phyloP scores from a whole-genome alignment of 2,113 vertebrate species.

The Tupaia chinensis region DNA sequence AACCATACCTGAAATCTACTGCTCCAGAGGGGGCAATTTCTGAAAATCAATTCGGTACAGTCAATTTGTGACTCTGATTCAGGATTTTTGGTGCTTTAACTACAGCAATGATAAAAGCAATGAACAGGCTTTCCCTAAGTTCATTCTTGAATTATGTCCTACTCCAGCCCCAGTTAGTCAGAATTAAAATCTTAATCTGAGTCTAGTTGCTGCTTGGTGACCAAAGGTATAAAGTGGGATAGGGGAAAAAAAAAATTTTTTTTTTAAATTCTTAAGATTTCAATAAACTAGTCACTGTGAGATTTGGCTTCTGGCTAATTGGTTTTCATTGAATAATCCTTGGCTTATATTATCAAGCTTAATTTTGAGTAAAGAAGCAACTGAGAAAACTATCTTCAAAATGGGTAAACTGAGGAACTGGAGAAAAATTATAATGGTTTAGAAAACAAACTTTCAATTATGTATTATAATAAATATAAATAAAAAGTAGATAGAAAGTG shows the following conservation, averaged over 20 bases:
- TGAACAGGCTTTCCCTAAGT: not conserved
- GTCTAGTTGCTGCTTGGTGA: not conserved
- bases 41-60: not conserved
- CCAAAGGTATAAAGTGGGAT: not conserved
- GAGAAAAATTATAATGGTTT: slow-evolving; percentile 1
- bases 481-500: not conserved
- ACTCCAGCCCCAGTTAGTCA: not conserved
- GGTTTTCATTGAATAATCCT: not conserved
- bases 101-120: not conserved
- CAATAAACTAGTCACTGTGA: not conserved
- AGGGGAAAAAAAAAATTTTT: not conserved
- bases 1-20: not conserved
- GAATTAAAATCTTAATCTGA: not conserved
- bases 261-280: not conserved
- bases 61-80: not conserved
- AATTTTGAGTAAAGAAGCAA: slow-evolving; percentile 15
- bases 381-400: not conserved
- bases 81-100: not conserved
- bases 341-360: not conserved
- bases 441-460: slow-evolving; percentile 12
- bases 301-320: not conserved
- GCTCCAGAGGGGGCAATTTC: not conserved
- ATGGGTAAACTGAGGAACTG: not conserved
- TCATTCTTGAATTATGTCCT: not conserved
- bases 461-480: not conserved